phyloP scores from a whole-genome alignment of 2,888 invertebrate species.

The Diplolepis rosae region DNA sequence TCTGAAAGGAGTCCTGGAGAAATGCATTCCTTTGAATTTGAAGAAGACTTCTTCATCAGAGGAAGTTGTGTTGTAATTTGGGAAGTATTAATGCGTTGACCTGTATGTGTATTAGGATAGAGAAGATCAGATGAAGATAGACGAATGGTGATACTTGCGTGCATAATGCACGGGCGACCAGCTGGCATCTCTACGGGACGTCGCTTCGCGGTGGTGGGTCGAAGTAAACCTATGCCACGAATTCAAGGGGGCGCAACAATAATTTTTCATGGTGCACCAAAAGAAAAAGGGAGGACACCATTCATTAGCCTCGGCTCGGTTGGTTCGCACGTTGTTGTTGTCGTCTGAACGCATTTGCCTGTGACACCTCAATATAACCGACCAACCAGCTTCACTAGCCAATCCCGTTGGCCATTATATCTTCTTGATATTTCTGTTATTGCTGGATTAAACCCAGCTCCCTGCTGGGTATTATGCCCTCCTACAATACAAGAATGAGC shows the following conservation, averaged over 20 bases:
- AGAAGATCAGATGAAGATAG: conserved; percentile 37
- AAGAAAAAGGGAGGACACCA: conserved; percentile 69
- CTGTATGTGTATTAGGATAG: neutral
- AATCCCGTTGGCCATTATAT: conserved; percentile 56
- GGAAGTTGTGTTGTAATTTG: conserved; percentile 1
- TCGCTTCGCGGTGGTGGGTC: conserved; percentile 48
- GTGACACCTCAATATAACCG: conserved; percentile 70
- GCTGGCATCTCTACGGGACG: conserved; percentile 64
- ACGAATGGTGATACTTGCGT: conserved; percentile 36
- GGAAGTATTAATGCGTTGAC: neutral
- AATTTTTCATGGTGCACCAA: conserved; percentile 69
- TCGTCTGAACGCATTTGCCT: conserved; percentile 58
- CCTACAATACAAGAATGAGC: neutral
- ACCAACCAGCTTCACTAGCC: conserved; percentile 30
- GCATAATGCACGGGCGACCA: conserved; percentile 55
- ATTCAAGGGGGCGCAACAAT: conserved; percentile 60
- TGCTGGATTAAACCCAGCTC: conserved; percentile 63
- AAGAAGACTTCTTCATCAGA: conserved; percentile 13
- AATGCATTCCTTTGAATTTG: too few relatives aligned
- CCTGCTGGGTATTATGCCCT: conserved; percentile 58
- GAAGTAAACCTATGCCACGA: conserved; percentile 37
- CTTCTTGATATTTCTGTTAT: conserved; percentile 66
- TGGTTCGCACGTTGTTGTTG: conserved; percentile 73
- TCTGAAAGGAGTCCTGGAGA: too few relatives aligned
- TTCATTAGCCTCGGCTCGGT: conserved; percentile 72